Conservation (phyloP, 2,888 invertebrate species). For the Pollenia angustigena region DNA sequence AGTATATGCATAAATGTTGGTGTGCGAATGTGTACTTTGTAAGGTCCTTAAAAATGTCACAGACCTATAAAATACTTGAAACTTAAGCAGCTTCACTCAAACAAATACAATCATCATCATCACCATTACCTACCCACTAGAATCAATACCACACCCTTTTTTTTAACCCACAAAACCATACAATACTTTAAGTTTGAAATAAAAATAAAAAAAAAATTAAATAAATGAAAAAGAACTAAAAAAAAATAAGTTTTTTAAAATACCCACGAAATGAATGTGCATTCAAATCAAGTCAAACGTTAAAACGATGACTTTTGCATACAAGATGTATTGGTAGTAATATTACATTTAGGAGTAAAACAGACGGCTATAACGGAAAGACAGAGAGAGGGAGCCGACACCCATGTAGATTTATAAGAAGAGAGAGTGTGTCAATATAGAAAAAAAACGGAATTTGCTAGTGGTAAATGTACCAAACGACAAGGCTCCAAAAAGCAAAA, state of each 20-base stretch:
- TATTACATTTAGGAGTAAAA: conserved; percentile 69
- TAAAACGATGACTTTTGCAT: conserved; percentile 75
- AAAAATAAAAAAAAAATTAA: conserved; percentile 48
- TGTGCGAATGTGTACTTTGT: conserved; percentile 47
- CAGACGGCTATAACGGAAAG: conserved; percentile 49
- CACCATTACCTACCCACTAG: conserved; percentile 25
- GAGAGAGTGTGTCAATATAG: conserved; percentile 43
- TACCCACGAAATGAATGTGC: conserved; percentile 75
- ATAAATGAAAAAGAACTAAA: conserved; percentile 56
- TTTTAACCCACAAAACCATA: conserved; percentile 56
- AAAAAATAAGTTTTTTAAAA: conserved; percentile 59
- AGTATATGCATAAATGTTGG: conserved; percentile 46
- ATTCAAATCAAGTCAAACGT: conserved; percentile 77
- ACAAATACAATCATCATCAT: conserved; percentile 70
- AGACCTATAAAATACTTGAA: conserved; percentile 73
- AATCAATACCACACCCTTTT: conserved; percentile 8
- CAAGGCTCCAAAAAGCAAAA: conserved; percentile 37
- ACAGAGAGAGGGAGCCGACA: conserved; percentile 15
- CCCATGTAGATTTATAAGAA: not conserved
- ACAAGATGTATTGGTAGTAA: conserved; percentile 73
- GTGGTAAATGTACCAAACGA: conserved; percentile 67
- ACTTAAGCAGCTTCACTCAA: conserved; percentile 71
- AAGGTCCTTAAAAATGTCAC: conserved; percentile 73
- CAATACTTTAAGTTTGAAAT: conserved; percentile 50
- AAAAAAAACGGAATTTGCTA: conserved; percentile 36